phyloP scores from a whole-genome alignment of 2,888 invertebrate species.

The Patella ulyssiponensis region DNA sequence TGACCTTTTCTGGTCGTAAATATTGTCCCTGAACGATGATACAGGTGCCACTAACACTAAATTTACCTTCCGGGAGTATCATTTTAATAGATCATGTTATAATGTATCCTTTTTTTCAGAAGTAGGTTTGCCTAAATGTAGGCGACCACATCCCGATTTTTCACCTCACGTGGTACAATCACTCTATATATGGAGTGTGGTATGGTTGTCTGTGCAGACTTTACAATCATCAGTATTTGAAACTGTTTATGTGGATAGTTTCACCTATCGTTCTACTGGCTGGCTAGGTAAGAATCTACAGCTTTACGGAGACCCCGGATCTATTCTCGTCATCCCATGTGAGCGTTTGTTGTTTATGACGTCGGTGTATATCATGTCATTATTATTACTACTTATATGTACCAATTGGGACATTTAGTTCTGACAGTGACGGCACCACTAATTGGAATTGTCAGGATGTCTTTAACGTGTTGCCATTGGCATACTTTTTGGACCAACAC shows the following conservation, averaged over 20 bases:
- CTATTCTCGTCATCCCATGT: no score
- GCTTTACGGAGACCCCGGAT: not conserved
- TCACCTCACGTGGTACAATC: constrained; percentile 36
- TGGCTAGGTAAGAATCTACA: not conserved
- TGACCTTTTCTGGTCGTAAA: not conserved
- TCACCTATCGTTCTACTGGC: constrained; percentile 14
- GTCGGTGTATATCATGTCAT: no score
- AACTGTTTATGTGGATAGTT: constrained; percentile 33
- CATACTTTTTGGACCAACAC: no score
- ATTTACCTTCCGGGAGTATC: no score
- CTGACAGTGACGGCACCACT: no score
- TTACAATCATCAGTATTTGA: constrained; percentile 46
- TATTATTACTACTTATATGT: not conserved
- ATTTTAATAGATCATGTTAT: not conserved
- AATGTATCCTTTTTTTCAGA: constrained; percentile 33
- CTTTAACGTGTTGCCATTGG: no score
- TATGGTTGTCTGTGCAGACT: constrained; percentile 46
- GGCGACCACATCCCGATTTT: constrained; percentile 35
- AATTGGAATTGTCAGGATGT: no score
- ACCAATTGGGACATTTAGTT: no score
- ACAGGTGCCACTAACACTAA: no score
- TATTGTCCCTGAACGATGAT: not conserved
- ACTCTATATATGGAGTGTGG: constrained; percentile 41
- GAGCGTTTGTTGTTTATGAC: no score
- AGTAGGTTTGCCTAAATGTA: constrained; percentile 29